A percentile compares a stretch with the other conserved stretches of the same genome.
Evolutionary conservation across 30 jellyfish, hydroid and myxozoan genomes (phyloP).

Genomic region (Morbakka virulenta): DNA sequence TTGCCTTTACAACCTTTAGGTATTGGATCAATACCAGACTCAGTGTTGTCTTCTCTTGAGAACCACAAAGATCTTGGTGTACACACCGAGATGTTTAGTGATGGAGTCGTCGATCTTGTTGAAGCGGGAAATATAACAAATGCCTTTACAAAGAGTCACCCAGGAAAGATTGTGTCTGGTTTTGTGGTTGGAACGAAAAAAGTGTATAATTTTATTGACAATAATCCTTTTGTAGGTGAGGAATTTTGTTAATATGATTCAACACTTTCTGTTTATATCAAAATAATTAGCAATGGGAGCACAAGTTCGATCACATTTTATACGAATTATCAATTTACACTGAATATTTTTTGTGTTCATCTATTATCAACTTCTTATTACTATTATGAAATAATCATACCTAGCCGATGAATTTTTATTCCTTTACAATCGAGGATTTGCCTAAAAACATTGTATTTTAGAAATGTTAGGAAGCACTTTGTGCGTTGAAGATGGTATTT

Average conservation of each 20-base stretch:
- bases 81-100: conserved; percentile 85
- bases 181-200: conserved; percentile 72
- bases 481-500: too few relatives aligned
- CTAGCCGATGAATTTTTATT: too few relatives aligned
- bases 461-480: too few relatives aligned
- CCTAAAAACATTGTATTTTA: too few relatives aligned
- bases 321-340: background rate
- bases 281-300: too few relatives aligned
- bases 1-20: too few relatives aligned
- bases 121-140: conserved; percentile 62
- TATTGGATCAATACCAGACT: conserved; percentile 77
- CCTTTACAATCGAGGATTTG: too few relatives aligned
- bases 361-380: background rate
- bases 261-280: too few relatives aligned
- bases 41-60: conserved; percentile 52
- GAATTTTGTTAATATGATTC: background rate
- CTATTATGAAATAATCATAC: too few relatives aligned
- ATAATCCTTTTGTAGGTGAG: conserved; percentile 77
- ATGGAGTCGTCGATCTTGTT: conserved; percentile 69
- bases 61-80: conserved; percentile 77
- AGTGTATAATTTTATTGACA: conserved; percentile 64
- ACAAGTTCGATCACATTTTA: too few relatives aligned
- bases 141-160: conserved; percentile 55
- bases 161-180: conserved; percentile 77
- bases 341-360: background rate